These are phyloP conservation scores for Notolabrus celidotus DNA, from an alignment of 2,797 vertebrate species.

Conservation along the genomic window DNA sequence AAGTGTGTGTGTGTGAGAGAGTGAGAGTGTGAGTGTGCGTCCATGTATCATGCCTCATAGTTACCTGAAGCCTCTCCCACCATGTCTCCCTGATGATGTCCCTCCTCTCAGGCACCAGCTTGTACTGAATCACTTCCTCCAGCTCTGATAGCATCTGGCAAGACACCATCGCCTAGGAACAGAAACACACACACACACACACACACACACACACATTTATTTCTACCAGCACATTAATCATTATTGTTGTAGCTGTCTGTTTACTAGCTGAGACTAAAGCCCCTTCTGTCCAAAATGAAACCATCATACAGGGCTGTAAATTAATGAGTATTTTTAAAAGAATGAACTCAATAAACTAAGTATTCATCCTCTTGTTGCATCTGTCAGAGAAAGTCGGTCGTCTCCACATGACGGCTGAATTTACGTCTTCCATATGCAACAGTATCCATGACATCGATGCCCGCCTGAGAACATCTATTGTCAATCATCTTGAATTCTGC, in stretches of 20 bases:
- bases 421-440: constrained; percentile 9
- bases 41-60: constrained; percentile 27
- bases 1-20: not conserved
- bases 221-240: constrained; percentile 10
- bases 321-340: constrained; percentile 3
- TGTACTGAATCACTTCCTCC: constrained; percentile 99
- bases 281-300: constrained; percentile 3
- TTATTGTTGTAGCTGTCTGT: not conserved
- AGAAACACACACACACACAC: constrained; percentile 2
- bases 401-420: constrained; percentile 3
- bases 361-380: constrained; percentile 4
- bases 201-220: constrained; percentile 9
- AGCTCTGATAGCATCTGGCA: constrained; percentile 99
- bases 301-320: constrained; percentile 9
- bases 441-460: not conserved
- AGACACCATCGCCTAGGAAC: constrained; percentile 95
- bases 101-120: constrained; percentile 96
- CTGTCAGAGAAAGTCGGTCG: constrained; percentile 12
- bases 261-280: not conserved
- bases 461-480: not conserved
- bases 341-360: constrained; percentile 1
- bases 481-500: constrained; percentile 10
- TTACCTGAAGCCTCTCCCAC: constrained; percentile 99
- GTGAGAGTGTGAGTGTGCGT: constrained; percentile 10
- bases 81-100: constrained; percentile 99